Evolutionary conservation across 2,888 invertebrate species (phyloP).

Genomic region (Pycnomerus fuliginosus): DNA sequence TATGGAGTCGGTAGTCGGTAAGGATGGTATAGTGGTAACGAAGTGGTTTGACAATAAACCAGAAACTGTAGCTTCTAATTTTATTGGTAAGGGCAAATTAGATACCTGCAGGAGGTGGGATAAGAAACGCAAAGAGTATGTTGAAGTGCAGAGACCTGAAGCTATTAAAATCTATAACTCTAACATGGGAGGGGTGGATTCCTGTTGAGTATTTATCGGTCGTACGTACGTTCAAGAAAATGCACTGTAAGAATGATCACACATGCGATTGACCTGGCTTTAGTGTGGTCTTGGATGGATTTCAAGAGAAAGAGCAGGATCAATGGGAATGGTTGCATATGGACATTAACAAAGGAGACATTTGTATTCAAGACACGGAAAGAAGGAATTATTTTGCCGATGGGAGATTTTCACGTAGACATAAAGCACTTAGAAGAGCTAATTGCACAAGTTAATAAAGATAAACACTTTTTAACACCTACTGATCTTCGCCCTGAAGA

Average conservation of each 20-base stretch:
- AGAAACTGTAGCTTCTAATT: neutral
- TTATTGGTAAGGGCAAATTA: neutral
- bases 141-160: neutral
- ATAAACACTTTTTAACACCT: slow-evolving; percentile 3
- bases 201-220: no score
- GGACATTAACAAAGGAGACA: neutral
- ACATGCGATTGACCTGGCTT: no score
- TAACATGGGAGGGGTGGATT: neutral
- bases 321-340: slow-evolving; percentile 5
- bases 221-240: no score
- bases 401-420: slow-evolving; percentile 1
- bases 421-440: slow-evolving; percentile 1
- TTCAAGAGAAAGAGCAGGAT: neutral
- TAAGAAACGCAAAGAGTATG: neutral
- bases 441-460: neutral
- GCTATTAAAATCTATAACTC: neutral
- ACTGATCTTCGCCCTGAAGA: slow-evolving; percentile 3
- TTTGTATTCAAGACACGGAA: slow-evolving; percentile 5
- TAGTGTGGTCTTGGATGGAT: no score
- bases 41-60: slow-evolving; percentile 1
- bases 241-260: no score
- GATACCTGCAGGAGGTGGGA: neutral
- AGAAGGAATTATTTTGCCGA: neutral
- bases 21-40: neutral
- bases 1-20: slow-evolving; percentile 9